phyloP scores from a whole-genome alignment of 2,888 invertebrate genomes.

The Mechanitis messenoides region DNA sequence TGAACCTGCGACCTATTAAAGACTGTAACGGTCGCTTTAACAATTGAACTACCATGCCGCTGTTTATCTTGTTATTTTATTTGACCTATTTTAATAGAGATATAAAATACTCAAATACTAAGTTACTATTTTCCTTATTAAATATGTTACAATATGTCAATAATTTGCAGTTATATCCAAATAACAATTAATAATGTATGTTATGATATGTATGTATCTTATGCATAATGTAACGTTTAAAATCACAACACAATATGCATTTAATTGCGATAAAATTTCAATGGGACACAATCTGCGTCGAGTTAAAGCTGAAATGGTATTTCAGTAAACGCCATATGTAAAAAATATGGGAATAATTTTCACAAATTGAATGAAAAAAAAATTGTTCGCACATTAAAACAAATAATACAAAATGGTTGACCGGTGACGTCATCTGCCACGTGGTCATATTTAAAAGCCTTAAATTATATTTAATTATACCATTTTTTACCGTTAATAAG shows the following conservation, averaged over 20 bases:
- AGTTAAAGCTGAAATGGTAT: constrained; percentile 29
- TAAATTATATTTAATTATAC: too few relatives aligned
- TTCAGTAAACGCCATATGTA: constrained; percentile 38
- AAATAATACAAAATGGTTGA: constrained; percentile 26
- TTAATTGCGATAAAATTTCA: constrained; percentile 36
- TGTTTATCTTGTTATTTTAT: constrained; percentile 1
- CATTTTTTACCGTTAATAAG: neutral
- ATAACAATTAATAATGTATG: constrained; percentile 4
- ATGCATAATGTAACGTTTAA: constrained; percentile 27
- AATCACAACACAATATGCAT: constrained; percentile 33
- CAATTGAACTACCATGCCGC: too few relatives aligned
- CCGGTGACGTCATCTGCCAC: constrained; percentile 19
- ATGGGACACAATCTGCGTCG: constrained; percentile 33
- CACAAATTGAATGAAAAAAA: constrained; percentile 24
- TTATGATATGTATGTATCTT: constrained; percentile 9
- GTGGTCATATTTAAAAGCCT: constrained; percentile 1
- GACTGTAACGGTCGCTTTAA: too few relatives aligned
- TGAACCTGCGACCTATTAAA: too few relatives aligned
- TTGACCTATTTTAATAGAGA: neutral
- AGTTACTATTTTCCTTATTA: neutral
- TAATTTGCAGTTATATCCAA: neutral
- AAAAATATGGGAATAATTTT: constrained; percentile 43
- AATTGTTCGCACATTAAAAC: constrained; percentile 22
- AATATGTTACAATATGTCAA: neutral
- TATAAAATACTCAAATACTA: constrained; percentile 1